Percentiles rank a stretch among this genome's conserved stretches.
These are phyloP conservation scores for Clinocottus analis DNA, from an alignment of 2,113 vertebrate species.

Conservation along the genomic window DNA sequence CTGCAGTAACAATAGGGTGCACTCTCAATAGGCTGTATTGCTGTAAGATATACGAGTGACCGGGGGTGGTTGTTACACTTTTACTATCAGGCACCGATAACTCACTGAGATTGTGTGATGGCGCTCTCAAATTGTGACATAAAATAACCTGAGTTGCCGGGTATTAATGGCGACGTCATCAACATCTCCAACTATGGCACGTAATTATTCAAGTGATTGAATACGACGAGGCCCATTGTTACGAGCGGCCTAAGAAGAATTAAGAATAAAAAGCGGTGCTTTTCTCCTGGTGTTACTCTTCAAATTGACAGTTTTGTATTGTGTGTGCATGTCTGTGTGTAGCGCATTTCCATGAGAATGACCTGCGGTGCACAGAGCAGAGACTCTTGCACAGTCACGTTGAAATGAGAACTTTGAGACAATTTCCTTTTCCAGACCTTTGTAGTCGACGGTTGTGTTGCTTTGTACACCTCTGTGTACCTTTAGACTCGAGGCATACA, in stretches of 20 bases:
- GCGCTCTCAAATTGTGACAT: background rate
- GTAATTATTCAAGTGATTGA: background rate
- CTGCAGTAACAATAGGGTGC: background rate
- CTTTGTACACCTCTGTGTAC: background rate
- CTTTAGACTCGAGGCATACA: background rate
- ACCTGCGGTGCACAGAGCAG: background rate
- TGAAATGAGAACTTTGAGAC: background rate
- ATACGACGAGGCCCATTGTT: background rate
- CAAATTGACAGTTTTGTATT: background rate
- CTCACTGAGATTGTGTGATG: background rate
- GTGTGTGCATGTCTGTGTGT: background rate
- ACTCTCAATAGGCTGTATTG: background rate
- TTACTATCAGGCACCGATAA: background rate
- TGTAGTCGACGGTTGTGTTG: background rate
- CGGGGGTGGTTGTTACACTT: background rate
- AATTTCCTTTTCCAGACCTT: background rate
- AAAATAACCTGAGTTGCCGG: background rate
- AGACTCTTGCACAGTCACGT: background rate
- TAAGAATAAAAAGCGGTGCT: no score
- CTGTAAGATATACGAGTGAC: background rate
- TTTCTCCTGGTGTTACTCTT: no score
- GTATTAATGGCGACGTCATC: background rate
- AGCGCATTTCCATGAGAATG: background rate
- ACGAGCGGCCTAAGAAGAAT: no score
- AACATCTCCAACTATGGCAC: background rate